These are phyloP conservation scores for Halocynthia aurantium DNA, from an alignment of 23 tunicate species.

Conservation along the genomic window DNA sequence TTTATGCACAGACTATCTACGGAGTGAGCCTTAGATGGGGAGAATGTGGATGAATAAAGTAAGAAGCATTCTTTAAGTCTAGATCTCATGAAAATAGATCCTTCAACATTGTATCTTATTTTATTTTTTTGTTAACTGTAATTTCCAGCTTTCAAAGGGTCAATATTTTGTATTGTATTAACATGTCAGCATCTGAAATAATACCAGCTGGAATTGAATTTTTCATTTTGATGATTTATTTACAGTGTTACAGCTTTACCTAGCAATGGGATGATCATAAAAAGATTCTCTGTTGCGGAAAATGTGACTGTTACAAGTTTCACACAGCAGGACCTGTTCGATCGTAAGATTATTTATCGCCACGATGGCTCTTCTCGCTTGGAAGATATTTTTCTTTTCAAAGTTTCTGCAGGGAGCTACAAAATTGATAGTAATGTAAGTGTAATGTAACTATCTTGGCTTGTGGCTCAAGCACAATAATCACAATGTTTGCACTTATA, in stretches of 20 bases:
- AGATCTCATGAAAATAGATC: no score
- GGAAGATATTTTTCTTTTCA: slow-evolving; percentile 26
- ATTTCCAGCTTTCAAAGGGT: no score
- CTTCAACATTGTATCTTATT: no score
- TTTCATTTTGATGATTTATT: background rate
- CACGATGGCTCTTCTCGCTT: slow-evolving; percentile 31
- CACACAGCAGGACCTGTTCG: slow-evolving; percentile 50
- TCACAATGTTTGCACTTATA: background rate
- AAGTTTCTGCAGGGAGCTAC: slow-evolving; percentile 31
- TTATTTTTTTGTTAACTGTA: no score
- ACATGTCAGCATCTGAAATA: no score
- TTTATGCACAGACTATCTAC: background rate
- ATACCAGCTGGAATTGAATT: background rate
- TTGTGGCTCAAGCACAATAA: background rate
- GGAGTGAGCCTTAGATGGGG: no score
- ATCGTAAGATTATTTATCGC: slow-evolving; percentile 18
- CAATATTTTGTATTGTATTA: no score
- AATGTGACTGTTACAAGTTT: slow-evolving; percentile 16
- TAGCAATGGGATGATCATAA: slow-evolving; percentile 10
- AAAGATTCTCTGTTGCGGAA: background rate
- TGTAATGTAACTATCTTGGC: background rate
- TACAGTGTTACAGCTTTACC: slow-evolving; percentile 31
- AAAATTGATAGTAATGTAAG: slow-evolving; percentile 48
- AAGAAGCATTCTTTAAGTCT: background rate
- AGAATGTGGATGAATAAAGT: background rate